phyloP scores from a whole-genome alignment of 1,140 invertebrate species.

The Drosophila melanica region DNA sequence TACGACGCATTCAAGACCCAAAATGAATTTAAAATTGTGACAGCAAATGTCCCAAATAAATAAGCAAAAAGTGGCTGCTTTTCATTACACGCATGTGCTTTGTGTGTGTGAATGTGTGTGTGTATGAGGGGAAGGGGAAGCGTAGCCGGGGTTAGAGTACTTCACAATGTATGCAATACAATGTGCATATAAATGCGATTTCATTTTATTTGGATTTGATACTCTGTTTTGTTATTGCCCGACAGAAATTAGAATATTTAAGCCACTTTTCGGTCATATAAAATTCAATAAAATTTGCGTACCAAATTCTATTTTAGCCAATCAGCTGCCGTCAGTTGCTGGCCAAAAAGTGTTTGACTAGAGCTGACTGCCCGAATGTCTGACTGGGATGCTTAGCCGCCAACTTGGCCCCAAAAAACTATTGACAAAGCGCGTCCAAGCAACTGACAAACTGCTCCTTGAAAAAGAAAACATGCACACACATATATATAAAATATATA shows the following conservation, averaged over 20 bases:
- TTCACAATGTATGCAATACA: constrained; percentile 47
- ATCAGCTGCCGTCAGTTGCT: constrained; percentile 26
- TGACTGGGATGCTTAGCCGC: constrained; percentile 40
- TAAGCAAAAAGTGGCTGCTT: constrained; percentile 59
- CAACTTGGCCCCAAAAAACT: constrained; percentile 26
- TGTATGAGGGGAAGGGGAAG: not conserved
- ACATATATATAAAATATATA: constrained; percentile 4
- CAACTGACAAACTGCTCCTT: constrained; percentile 44
- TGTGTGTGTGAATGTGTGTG: not conserved
- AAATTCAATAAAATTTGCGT: constrained; percentile 47
- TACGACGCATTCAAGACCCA: constrained; percentile 55
- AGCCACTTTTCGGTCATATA: constrained; percentile 38
- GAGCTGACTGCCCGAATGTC: constrained; percentile 1
- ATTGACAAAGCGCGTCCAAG: constrained; percentile 54
- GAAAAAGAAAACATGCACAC: constrained; percentile 12
- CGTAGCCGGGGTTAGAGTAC: not conserved
- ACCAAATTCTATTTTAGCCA: constrained; percentile 25
- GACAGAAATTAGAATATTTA: constrained; percentile 72
- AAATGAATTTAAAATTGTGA: constrained; percentile 73
- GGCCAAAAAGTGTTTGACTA: constrained; percentile 9
- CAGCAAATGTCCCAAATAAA: constrained; percentile 70
- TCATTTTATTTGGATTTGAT: constrained; percentile 37
- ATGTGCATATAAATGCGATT: constrained; percentile 68
- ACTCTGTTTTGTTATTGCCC: constrained; percentile 35
- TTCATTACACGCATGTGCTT: constrained; percentile 27